Conservation (phyloP, 2,113 vertebrate genomes). For the Nannobrachium achirus region DNA sequence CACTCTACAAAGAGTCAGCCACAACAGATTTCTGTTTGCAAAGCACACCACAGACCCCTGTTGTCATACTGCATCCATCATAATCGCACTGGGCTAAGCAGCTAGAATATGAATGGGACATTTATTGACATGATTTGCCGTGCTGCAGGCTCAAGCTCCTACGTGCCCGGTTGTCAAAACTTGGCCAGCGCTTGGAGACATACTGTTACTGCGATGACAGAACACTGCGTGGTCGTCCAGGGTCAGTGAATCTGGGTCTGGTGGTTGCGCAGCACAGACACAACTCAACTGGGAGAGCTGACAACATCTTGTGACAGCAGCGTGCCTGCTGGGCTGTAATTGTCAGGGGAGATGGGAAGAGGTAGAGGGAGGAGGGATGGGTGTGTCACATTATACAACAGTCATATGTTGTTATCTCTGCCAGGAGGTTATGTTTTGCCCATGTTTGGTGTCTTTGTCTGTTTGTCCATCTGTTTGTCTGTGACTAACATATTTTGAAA, state of each 20-base stretch:
- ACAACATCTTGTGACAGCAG: too few species aligned
- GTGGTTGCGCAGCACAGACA: neutral
- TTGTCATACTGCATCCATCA: neutral
- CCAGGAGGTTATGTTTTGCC: too few species aligned
- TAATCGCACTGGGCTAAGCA: neutral
- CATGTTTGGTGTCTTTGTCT: too few species aligned
- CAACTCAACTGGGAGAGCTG: neutral
- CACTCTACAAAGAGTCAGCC: too few species aligned
- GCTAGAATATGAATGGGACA: neutral
- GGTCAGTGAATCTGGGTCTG: neutral
- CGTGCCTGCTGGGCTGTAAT: neutral
- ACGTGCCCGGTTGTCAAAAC: neutral
- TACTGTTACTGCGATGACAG: neutral
- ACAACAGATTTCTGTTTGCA: neutral
- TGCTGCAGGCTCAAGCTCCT: neutral
- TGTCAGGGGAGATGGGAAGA: neutral
- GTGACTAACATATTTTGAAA: too few species aligned
- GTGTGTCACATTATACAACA: constrained; percentile 10
- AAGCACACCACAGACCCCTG: neutral
- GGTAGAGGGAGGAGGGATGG: neutral
- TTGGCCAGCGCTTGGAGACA: neutral
- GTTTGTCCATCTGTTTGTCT: too few species aligned
- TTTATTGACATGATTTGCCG: neutral
- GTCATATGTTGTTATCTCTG: neutral
- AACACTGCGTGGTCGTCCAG: neutral